Percentiles rank a stretch among this genome's conserved stretches.
These are phyloP conservation scores for Drosophila yooni DNA, from an alignment of 2,888 invertebrate genomes.

Conservation along the genomic window DNA sequence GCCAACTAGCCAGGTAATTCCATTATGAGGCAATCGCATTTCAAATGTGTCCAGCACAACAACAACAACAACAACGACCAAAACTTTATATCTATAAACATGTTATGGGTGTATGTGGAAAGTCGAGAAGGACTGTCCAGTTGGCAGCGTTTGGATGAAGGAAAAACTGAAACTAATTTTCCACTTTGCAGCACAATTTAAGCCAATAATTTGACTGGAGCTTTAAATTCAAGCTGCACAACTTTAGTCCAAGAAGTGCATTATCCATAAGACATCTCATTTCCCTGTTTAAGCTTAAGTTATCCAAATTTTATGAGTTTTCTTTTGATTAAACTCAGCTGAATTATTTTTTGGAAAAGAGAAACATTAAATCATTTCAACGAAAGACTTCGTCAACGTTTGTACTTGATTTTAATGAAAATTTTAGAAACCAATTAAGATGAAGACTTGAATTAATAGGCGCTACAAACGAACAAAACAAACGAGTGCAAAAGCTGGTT, in stretches of 20 bases:
- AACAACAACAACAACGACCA: slow-evolving; percentile 16
- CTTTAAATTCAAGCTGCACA: slow-evolving; percentile 29
- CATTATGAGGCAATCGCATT: slow-evolving; percentile 70
- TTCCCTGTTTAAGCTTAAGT: not conserved
- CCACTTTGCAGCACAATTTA: slow-evolving; percentile 77
- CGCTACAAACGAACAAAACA: not conserved
- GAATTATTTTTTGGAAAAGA: not conserved
- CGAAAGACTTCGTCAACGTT: slow-evolving; percentile 18
- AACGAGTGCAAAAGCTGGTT: slow-evolving; percentile 47
- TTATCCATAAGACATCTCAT: not conserved
- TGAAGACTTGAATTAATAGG: slow-evolving; percentile 60
- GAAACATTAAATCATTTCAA: not conserved
- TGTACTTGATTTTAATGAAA: slow-evolving; percentile 60
- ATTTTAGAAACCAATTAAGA: slow-evolving; percentile 63
- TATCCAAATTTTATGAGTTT: not conserved
- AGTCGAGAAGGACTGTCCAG: slow-evolving; percentile 27
- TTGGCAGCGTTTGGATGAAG: slow-evolving; percentile 22
- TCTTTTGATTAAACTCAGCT: not conserved
- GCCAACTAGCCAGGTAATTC: slow-evolving; percentile 57
- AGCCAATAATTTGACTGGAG: slow-evolving; percentile 64
- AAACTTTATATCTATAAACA: slow-evolving; percentile 4
- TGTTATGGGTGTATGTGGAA: slow-evolving; percentile 21
- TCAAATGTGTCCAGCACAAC: slow-evolving; percentile 29
- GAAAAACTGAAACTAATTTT: slow-evolving; percentile 80
- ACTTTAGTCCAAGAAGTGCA: not conserved